These are phyloP conservation scores for Drymodes brunneopygia DNA, from an alignment of 2,113 vertebrate genomes.

Conservation along the genomic window DNA sequence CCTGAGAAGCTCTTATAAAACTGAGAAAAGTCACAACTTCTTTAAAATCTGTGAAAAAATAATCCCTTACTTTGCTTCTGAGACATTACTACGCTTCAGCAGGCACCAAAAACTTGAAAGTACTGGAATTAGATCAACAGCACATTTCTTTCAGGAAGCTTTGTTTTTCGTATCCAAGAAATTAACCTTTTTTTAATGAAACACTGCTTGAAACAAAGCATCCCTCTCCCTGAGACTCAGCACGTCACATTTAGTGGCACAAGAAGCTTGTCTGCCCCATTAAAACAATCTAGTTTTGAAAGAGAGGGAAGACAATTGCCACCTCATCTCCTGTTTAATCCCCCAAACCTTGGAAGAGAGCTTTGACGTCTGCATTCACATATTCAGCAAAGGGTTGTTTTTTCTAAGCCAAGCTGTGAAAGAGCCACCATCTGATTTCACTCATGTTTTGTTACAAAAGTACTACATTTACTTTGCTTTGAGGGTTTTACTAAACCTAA, in stretches of 20 bases:
- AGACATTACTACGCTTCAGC: neutral
- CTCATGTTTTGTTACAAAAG: neutral
- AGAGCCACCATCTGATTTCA: neutral
- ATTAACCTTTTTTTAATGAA: conserved; percentile 27
- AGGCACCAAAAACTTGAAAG: conserved; percentile 2
- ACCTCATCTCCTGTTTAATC: neutral
- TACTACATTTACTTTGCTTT: neutral
- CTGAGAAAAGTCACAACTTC: conserved; percentile 38
- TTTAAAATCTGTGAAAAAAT: conserved; percentile 4
- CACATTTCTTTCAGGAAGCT: neutral
- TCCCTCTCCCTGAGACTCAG: neutral
- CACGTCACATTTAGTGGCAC: neutral
- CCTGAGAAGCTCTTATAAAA: conserved; percentile 11
- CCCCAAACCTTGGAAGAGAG: neutral
- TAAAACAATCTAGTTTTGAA: neutral
- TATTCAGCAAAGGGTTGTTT: neutral
- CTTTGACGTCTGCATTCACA: neutral
- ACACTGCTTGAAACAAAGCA: conserved; percentile 17
- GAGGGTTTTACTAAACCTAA: neutral
- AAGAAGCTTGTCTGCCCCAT: neutral
- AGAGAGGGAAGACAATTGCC: neutral
- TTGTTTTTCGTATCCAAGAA: conserved; percentile 6
- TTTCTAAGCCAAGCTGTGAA: neutral
- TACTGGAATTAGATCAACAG: conserved; percentile 29
- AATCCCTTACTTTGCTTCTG: neutral